Evolutionary conservation across 2,113 vertebrate genomes (phyloP), one percentile per base, ranked within the genome.

Genomic region (Nycticebus coucang): DNA sequence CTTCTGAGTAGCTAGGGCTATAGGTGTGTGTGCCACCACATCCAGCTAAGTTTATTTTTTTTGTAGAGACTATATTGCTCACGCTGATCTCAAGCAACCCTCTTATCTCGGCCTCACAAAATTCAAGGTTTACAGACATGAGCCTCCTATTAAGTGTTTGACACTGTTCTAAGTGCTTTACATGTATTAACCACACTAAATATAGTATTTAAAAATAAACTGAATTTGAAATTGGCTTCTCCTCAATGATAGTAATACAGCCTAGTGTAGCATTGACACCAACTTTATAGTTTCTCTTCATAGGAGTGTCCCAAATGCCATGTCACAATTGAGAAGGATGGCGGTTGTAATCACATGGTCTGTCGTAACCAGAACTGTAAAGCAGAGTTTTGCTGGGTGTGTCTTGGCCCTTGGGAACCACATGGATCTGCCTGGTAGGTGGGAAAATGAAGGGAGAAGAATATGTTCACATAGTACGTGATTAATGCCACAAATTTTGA

Each of bases 351-450:
- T 98, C 99, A 99, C 98, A 99, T 99, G 99, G 99, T 99, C 95
- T 99, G 99, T 99, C 99, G 99, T 98, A 99, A 99, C 98, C 99
- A 99, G 99, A 99, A 99, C 98, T 99, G 99, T 99, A 99, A 99
- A 99, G 99, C 99, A 7, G 99, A 99, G 98, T 99, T 99, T 98
- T 99, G 99, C 98, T 99, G 99, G 99, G 99, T 99, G 96, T 99
- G 99, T 98, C 98, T 99, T 98, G 99, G 99, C 85, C 99, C 99
- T 88, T 99, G 99, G 99, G 99, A 99, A 97, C 99, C 99, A 26
- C 99, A 99, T 0, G 99, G 99, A 97, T 99, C 99, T 97, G 99
- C 99, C 98, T 99, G 99, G 99, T 99, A 98, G 98, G 99, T 98
- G 94, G 64, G 80, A 89, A 81, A 87, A 94, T 79, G 33, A 95